Percentiles rank a stretch among this genome's conserved stretches.
Evolutionary conservation across 2,113 vertebrate genomes (phyloP).

Genomic region (Sigmodon hispidus): DNA sequence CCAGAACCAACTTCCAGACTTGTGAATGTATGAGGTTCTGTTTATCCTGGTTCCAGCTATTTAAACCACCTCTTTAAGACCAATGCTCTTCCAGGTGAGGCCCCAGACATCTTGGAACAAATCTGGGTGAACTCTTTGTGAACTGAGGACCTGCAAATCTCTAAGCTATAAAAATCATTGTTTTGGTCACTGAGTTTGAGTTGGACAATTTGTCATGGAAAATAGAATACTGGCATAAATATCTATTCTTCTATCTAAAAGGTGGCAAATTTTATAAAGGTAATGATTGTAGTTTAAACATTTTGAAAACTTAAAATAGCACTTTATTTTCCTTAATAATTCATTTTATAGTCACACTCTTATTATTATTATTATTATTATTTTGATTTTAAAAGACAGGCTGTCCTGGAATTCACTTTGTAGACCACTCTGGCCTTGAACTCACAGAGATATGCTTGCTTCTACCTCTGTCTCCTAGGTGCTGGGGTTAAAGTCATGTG

Average conservation of each 20-base stretch:
- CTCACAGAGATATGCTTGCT: background rate
- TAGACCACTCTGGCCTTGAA: background rate
- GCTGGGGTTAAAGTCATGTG: background rate
- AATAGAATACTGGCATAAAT: background rate
- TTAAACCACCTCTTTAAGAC: background rate
- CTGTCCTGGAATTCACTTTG: background rate
- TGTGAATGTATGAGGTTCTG: background rate
- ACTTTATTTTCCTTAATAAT: background rate
- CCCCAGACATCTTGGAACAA: background rate
- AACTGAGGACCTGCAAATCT: background rate
- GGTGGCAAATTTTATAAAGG: slow-evolving; percentile 12
- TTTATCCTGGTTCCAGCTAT: background rate
- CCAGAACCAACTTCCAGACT: background rate
- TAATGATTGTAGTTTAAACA: background rate
- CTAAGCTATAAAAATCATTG: background rate
- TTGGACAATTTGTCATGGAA: background rate
- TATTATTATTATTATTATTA: background rate
- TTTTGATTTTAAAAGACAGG: background rate
- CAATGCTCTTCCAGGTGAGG: background rate
- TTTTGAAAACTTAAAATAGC: background rate
- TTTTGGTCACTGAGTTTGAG: background rate
- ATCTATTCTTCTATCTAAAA: background rate
- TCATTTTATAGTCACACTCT: background rate
- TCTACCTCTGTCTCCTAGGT: background rate
- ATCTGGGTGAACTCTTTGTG: background rate